Conservation (phyloP, 2,113 vertebrate genomes). For the Salvelinus alpinus region DNA sequence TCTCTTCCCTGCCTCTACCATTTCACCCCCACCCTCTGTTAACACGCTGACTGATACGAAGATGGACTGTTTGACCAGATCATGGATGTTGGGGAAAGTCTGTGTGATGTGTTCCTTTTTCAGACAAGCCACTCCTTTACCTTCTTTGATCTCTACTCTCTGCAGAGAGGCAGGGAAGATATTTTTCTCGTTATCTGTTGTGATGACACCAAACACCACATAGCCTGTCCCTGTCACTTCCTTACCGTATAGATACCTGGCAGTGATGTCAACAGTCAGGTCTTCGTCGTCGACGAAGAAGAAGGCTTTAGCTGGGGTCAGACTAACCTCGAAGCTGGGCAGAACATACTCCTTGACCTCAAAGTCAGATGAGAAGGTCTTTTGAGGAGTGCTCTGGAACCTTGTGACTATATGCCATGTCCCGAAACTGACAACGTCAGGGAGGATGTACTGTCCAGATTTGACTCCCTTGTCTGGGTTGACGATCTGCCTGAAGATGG, state of each 20-base stretch:
- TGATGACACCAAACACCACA: conserved; percentile 74
- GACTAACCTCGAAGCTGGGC: conserved; percentile 80
- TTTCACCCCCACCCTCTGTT: too few relatives aligned
- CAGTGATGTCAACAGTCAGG: conserved; percentile 68
- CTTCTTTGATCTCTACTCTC: conserved; percentile 56
- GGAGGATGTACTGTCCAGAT: conserved; percentile 47
- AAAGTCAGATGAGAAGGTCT: conserved; percentile 61
- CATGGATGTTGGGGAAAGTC: conserved; percentile 22
- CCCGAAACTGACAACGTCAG: conserved; percentile 66
- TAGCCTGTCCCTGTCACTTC: conserved; percentile 64
- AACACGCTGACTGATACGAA: too few relatives aligned
- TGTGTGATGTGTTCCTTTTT: conserved; percentile 46
- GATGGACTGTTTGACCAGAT: conserved; percentile 52
- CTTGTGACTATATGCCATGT: conserved; percentile 66
- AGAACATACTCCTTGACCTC: conserved; percentile 77
- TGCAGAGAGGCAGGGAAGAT: conserved; percentile 70
- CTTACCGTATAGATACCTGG: conserved; percentile 76
- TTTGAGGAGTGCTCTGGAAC: conserved; percentile 59
- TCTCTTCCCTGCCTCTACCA: too few relatives aligned
- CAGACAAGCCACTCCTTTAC: conserved; percentile 48
- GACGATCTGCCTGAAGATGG: conserved; percentile 39
- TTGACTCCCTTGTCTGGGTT: conserved; percentile 48
- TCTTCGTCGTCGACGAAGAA: conserved; percentile 69
- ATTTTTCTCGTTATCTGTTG: conserved; percentile 40
- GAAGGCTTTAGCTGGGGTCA: conserved; percentile 66